phyloP scores from a whole-genome alignment of 2,113 vertebrate genomes.

The Parus major region DNA sequence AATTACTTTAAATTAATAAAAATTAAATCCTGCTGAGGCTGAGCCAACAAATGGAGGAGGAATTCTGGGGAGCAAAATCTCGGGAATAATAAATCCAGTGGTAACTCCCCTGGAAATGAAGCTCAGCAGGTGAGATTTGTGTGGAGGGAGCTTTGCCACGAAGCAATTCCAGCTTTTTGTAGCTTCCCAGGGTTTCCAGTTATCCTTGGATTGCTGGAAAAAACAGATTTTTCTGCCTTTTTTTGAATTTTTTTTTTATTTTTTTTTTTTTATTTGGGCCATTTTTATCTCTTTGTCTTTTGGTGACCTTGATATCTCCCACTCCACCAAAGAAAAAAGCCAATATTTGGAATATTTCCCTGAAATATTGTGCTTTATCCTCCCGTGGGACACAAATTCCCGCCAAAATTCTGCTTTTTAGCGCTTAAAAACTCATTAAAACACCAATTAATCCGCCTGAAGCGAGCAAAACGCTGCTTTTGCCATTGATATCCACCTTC shows the following conservation, averaged over 20 bases:
- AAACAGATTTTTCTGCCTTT: background rate
- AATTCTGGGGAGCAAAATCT: background rate
- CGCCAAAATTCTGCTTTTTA: background rate
- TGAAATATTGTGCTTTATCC: background rate
- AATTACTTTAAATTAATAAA: background rate
- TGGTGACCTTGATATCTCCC: background rate
- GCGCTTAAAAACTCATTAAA: background rate
- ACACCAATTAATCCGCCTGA: background rate
- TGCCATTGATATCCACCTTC: background rate
- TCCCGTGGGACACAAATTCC: background rate
- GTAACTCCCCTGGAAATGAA: background rate
- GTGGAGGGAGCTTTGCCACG: background rate
- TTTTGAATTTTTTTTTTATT: background rate
- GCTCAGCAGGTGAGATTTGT: background rate
- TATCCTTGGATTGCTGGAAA: background rate
- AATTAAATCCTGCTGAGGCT: background rate
- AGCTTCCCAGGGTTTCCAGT: background rate
- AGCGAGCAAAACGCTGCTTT: rapidly evolving
- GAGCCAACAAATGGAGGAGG: background rate
- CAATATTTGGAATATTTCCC: background rate
- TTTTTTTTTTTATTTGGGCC: background rate
- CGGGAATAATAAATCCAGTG: background rate
- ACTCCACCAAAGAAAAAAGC: background rate
- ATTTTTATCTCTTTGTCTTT: background rate
- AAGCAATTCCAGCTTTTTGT: background rate